These are phyloP conservation scores for Rhombomys opimus DNA, from an alignment of 2,113 vertebrate genomes.

Conservation along the genomic window DNA sequence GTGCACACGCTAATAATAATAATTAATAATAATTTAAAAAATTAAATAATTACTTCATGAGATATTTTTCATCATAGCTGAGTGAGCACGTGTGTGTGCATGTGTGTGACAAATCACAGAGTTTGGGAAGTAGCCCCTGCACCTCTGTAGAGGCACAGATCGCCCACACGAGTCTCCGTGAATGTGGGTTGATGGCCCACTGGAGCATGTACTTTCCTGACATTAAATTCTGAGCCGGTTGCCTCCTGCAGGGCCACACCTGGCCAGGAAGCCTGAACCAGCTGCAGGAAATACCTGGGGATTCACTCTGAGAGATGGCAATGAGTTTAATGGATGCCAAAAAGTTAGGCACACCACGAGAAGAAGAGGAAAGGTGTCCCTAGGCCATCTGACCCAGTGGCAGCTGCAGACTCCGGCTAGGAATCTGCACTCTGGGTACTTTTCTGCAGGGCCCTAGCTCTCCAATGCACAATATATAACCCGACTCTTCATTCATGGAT, in stretches of 20 bases:
- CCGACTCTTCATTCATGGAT: conserved; percentile 2
- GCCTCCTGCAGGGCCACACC: conserved; percentile 47
- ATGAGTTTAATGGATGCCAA: conserved; percentile 22
- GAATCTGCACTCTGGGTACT: neutral
- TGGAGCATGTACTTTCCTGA: conserved; percentile 17
- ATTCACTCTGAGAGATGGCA: conserved; percentile 44
- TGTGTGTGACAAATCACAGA: neutral
- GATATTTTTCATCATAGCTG: neutral
- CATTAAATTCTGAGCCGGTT: conserved; percentile 17
- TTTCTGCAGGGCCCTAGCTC: neutral
- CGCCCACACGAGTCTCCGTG: neutral
- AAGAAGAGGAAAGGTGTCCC: conserved; percentile 29
- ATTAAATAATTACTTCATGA: neutral
- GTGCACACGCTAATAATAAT: neutral
- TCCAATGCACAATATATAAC: neutral
- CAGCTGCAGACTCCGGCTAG: neutral
- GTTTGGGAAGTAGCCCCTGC: neutral
- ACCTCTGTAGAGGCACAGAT: neutral
- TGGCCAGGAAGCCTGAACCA: conserved; percentile 43
- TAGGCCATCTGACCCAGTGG: neutral
- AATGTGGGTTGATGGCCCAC: neutral
- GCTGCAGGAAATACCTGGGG: conserved; percentile 18
- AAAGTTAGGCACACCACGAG: neutral
- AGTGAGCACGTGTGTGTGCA: neutral
- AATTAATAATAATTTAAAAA: neutral